Base-by-base conservation (phyloP, 2,113 vertebrate genomes). In the Gulo gulo region DNA sequence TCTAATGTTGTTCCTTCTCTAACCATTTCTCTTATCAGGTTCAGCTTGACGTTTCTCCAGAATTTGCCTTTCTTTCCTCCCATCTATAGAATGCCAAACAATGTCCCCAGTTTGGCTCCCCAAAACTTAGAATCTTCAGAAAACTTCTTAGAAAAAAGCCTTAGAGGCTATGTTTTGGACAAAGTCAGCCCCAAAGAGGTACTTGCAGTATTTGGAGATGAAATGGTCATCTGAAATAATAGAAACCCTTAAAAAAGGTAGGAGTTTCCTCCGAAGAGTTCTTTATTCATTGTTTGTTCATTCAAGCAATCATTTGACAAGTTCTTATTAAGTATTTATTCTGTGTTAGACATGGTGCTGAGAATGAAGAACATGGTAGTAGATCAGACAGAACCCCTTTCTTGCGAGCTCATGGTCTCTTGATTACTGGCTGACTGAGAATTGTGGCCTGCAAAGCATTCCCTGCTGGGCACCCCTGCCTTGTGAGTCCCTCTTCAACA, bases 1-100 rank as follows among this genome's bases (percentile, higher is more conserved):
- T 96, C 91, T 82, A 65, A 36, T 65, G 36, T 15, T 94, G 4
- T 92, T 97, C 36, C 7, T 83, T 78, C 55, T 96, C 55, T 67
- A 71, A 34, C 59, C 26, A 69, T 83, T 96, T 96, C 63, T 74
- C 90, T 95, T 97, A 98, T 97, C 97, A 93, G 71, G n/a, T 63
- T 97, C 87, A 90, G 65, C 42, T 52, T 86, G 82, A 47, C 81
- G 42, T 4, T 83, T 69, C 55, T 63, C 42, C 88, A 55, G 59
- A 96, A 81, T 97, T 82, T 78, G 36, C 7, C 8, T 21, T 78
- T 87, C 42, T 29, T 21, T 0, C 5, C 45, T 57, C n/a, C 18
- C 67, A 47, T 57, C 29, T 95, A 65, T 82, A 88, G 79, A 98
- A 95, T 29, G 50, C 47, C 65, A 96, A 94, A 85, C 87, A 93